Base-by-base conservation (phyloP, 1,140 invertebrate species). In the Temnothorax curvispinosus region DNA sequence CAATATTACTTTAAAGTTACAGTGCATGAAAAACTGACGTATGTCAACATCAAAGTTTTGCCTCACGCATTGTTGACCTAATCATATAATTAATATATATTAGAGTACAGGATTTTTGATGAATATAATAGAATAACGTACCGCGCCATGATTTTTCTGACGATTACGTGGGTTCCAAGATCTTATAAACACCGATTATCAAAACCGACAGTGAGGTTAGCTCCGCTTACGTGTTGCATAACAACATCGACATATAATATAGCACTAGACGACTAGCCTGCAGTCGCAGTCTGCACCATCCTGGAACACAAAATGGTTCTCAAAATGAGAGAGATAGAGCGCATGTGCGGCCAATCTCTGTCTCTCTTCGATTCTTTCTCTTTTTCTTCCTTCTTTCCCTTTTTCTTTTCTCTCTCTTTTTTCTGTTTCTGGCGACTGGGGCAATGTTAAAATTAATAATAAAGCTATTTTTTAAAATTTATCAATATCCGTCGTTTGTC, bases 131-230 rank as follows among this genome's bases (percentile, higher is more conserved):
- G 18, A 41, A n/a, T 65, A 44, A 60, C 41, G 9, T 74, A 84
- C 80, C 32, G 41, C 8, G 80, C 13, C 80, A 84, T 84, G 80
- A 60, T 84, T 60, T 5, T 38, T 0, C 1, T 18, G 27, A 27
- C n/a, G 7, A 74, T 47, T 58, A 71, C 2, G 18, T 15, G 9
- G 50, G 27, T 9, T n/a, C 13, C 18, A 47, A 4, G 5, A 50
- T 50, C 13, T 74, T 62, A 50, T 35, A 62, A 38, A 35, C 54
- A 58, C 41, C 1, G 21, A 50, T 75, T 7, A n/a, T 58, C 44
- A 21, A 58, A 58, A 54, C 8, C 18, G 27, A 50, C 56, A 21
- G n/a, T 27, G 2, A 84, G 80, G 80, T 84, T 84, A 84, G 21
- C 13, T 69, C 13, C 15, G 11, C 41, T 69, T 67, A 41, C 6